Evolutionary conservation across 2,113 vertebrate genomes (phyloP).

Genomic region (Apteryx mantelli): DNA sequence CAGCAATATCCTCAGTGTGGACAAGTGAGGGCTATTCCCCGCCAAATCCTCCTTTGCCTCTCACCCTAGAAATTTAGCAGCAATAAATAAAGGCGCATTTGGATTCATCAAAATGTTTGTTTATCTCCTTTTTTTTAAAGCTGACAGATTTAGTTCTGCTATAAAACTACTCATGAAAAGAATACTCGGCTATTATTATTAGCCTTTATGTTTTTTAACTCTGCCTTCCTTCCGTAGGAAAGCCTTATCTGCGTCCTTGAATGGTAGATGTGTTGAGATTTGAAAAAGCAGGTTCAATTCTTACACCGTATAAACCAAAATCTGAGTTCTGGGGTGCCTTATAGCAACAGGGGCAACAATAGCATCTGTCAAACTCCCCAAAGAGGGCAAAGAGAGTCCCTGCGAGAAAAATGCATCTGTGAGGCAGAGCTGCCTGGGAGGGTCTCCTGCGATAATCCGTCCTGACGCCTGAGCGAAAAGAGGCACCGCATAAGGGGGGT

Average conservation of each 20-base stretch:
- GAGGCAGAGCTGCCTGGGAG: neutral
- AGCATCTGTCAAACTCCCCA: neutral
- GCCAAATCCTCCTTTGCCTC: neutral
- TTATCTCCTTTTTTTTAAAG: neutral
- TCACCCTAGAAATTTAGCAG: neutral
- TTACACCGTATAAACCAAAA: neutral
- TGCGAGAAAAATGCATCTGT: neutral
- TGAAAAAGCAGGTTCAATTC: neutral
- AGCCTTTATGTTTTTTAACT: neutral
- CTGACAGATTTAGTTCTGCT: neutral
- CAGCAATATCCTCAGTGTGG: neutral
- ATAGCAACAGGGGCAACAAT: neutral
- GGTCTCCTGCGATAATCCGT: neutral
- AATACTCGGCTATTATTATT: neutral
- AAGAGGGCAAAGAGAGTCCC: neutral
- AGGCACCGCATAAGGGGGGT: no score
- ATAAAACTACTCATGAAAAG: neutral
- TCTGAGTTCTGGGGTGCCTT: neutral
- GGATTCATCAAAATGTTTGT: neutral
- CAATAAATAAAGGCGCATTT: neutral
- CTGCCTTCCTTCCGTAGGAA: neutral
- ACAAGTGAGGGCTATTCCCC: neutral
- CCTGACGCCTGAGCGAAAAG: neutral
- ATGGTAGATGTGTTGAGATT: neutral
- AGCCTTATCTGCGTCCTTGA: neutral